A percentile compares a stretch with the other conserved stretches of the same genome.
phyloP scores from a whole-genome alignment of 2,113 vertebrate genomes.

The Callorhinus ursinus region DNA sequence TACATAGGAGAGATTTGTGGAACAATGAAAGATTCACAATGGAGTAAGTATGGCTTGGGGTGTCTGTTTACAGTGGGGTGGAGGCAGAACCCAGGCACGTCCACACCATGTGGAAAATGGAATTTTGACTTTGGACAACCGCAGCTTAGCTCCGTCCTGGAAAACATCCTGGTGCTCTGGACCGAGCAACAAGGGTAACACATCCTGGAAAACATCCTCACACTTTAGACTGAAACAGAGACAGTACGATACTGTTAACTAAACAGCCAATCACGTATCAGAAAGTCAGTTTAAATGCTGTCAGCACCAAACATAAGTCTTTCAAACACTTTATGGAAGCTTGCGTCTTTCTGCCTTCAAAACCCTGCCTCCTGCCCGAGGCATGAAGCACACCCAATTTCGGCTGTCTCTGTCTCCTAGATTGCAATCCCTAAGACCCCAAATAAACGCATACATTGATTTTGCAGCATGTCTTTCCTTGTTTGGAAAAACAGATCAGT shows the following conservation, averaged over 20 bases:
- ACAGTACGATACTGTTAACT: not conserved
- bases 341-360: not conserved
- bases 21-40: not conserved
- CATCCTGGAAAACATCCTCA: not conserved
- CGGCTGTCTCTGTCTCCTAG: not conserved
- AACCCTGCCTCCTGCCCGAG: not conserved
- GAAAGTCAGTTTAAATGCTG: not conserved
- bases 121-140: not conserved
- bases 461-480: not conserved
- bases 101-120: not conserved
- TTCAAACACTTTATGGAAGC: not conserved
- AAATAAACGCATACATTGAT: not conserved
- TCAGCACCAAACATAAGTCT: not conserved
- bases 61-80: not conserved
- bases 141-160: not conserved
- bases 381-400: rapidly evolving
- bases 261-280: not conserved
- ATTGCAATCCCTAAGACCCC: not conserved
- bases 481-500: not conserved
- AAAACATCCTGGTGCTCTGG: not conserved
- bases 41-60: not conserved
- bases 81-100: not conserved
- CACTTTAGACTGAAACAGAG: not conserved
- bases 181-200: not conserved
- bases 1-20: not conserved